phyloP scores from a whole-genome alignment of 2,888 invertebrate genomes.

The Acanthosepion esculentum region DNA sequence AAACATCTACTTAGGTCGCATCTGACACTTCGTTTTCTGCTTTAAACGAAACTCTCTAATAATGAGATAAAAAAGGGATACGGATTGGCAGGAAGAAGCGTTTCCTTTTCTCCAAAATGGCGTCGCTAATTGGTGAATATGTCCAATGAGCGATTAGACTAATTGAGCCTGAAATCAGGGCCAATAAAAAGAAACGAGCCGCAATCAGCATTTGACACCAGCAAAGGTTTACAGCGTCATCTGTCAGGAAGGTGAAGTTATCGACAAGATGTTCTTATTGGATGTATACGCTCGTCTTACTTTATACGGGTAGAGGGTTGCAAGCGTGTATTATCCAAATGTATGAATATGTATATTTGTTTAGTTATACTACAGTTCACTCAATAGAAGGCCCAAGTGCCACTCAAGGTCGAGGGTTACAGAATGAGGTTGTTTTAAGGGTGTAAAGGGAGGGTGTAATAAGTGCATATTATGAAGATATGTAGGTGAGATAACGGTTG shows the following conservation, averaged over 20 bases:
- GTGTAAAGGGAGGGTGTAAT: too few species aligned
- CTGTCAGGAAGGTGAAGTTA: not conserved
- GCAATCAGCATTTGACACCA: not conserved
- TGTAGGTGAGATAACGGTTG: too few species aligned
- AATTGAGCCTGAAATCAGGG: slow-evolving; percentile 33
- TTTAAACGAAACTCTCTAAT: not conserved
- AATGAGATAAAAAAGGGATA: not conserved
- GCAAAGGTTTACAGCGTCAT: not conserved
- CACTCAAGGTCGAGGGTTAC: too few species aligned
- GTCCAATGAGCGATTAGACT: slow-evolving; percentile 8
- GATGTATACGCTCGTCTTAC: not conserved
- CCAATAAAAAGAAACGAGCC: slow-evolving; percentile 33
- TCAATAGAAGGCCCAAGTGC: too few species aligned
- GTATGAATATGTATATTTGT: too few species aligned
- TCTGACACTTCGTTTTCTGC: not conserved
- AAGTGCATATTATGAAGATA: too few species aligned
- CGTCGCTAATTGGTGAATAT: not conserved
- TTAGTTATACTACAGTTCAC: too few species aligned
- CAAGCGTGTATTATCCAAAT: too few species aligned
- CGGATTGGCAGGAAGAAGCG: too few species aligned
- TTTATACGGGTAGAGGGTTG: too few species aligned
- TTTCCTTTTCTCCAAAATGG: not conserved
- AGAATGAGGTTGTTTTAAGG: too few species aligned
- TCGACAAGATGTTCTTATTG: not conserved
- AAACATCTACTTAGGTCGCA: not conserved